Conservation (phyloP, 2,113 vertebrate genomes). For the Rhinolophus ferrumequinum region DNA sequence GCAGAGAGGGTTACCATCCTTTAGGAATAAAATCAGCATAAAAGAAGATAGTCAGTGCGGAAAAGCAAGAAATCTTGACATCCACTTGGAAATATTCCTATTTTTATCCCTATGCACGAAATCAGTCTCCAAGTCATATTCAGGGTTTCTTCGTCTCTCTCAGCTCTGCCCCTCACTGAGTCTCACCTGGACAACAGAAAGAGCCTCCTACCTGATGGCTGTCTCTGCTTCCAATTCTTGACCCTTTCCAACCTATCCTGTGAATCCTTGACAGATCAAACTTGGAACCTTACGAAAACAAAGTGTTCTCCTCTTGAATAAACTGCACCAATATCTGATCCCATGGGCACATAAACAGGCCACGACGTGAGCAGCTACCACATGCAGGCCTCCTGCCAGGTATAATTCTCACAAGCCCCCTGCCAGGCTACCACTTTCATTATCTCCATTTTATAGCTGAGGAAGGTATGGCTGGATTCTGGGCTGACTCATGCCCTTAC, state of each 20-base stretch:
- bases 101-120: not conserved
- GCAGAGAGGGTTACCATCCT: not conserved
- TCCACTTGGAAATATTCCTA: constrained; percentile 14
- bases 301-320: not conserved
- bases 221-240: not conserved
- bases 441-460: not conserved
- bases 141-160: not conserved
- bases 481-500: not conserved
- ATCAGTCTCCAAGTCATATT: not conserved
- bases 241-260: not conserved
- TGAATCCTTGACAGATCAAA: not conserved
- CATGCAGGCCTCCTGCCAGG: not conserved
- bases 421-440: not conserved
- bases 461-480: not conserved
- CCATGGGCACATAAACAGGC: not conserved
- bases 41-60: not conserved
- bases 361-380: not conserved
- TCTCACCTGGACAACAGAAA: not conserved
- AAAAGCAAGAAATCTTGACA: constrained; percentile 23
- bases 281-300: not conserved
- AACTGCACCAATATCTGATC: not conserved
- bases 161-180: not conserved
- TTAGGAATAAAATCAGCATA: not conserved
- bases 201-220: not conserved
- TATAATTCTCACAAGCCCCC: not conserved